These are phyloP conservation scores for Rhinatrema bivittatum DNA, from an alignment of 2,797 vertebrate species.

Conservation along the genomic window DNA sequence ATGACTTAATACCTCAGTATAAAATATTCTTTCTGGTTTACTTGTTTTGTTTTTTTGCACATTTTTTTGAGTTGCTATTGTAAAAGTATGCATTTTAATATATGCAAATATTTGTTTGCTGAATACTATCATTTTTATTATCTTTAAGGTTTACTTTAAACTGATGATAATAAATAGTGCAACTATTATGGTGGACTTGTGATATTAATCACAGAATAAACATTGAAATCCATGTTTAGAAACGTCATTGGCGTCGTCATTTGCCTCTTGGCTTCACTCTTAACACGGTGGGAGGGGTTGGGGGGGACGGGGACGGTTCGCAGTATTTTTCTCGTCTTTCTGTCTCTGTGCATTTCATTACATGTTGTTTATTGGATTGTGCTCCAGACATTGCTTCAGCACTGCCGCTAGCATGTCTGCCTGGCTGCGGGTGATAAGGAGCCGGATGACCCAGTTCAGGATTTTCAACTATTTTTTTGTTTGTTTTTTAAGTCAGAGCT, in stretches of 20 bases:
- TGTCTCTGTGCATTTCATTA: conserved; percentile 31
- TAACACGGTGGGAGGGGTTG: no score
- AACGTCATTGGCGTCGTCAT: background rate
- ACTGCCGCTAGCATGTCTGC: no score
- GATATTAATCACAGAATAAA: conserved; percentile 17
- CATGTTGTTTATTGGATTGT: no score
- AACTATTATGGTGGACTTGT: conserved; percentile 13
- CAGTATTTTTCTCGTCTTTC: conserved; percentile 10
- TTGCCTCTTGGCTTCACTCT: background rate
- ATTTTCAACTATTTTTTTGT: no score
- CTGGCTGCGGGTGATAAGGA: no score
- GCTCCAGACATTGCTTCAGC: no score
- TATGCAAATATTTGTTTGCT: conserved; percentile 22
- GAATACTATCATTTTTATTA: conserved; percentile 15
- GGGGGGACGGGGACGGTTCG: background rate
- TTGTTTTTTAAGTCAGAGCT: no score
- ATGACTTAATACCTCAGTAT: conserved; percentile 12
- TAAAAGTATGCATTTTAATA: conserved; percentile 20
- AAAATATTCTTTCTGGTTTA: background rate
- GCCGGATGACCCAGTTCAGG: no score
- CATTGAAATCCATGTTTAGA: conserved; percentile 16
- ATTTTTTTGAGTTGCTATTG: conserved; percentile 15
- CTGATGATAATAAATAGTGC: conserved; percentile 17
- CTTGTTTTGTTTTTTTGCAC: conserved; percentile 11
- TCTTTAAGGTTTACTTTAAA: conserved; percentile 12